Base-by-base conservation (phyloP, 2,797 vertebrate genomes). In the Glossophaga mutica region DNA sequence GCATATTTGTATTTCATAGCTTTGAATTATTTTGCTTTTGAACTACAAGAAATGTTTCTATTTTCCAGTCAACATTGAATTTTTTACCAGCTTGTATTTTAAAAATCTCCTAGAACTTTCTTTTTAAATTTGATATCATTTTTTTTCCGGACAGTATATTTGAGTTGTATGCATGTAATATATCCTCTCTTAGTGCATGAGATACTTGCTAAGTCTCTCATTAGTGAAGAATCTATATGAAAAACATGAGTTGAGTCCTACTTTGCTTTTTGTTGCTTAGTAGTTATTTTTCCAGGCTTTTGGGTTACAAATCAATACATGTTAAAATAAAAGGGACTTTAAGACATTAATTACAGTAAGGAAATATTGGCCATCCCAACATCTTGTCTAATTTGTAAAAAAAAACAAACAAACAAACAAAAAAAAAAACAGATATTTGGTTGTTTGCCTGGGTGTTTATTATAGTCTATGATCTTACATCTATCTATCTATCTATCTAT, bases 11-110 rank as follows among this genome's bases (percentile, higher is more conserved):
- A 5, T 59, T 93, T 65, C 2, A 68, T 52, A 34, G n/a, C 71
- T 81, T 95, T 8, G 0, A 78, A 57, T 77, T 81, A 2, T 77
- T 86, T 95, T 88, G 2, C 6, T 42, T 91, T 90, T 32, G 3
- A 79, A 55, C 86, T 77, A 44, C 44, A 1, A 86, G 59, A n/a
- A n/a, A n/a, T n/a, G n/a, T 57, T 32, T 73, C 44, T 46, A 7
- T 77, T 76, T 86, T 76, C 34, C 88, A 88, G 6, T 59, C 1
- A 68, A 62, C n/a, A 55, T 2, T 71, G 4, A 46, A 55, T 55
- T 29, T 46, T 79, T 79, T 14, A 48, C 9, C 11, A 8, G 32
- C 11, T 77, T 18, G 12, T 34, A 16, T n/a, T 48, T 34, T 12
- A 37, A 22, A 77, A 52, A 21, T 85, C 1, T 77, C 3, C 76